A percentile compares a stretch with the other conserved stretches of the same genome.
Evolutionary conservation across 2,888 invertebrate species (phyloP).

Genomic region (Rhagonycha lutea): DNA sequence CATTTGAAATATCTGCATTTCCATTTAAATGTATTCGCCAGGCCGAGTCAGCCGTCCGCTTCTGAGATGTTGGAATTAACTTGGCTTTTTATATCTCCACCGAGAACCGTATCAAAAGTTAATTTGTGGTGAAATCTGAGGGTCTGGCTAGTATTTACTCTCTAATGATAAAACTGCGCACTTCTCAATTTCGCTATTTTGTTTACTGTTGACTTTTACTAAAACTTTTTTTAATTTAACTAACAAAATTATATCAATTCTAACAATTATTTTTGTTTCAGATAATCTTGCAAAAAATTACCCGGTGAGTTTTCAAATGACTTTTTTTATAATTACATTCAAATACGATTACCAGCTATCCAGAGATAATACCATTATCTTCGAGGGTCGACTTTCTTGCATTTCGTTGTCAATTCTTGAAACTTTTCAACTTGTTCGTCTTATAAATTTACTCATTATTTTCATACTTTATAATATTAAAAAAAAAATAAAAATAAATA

Average conservation of each 20-base stretch:
- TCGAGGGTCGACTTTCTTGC: not conserved
- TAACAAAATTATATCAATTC: not conserved
- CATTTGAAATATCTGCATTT: conserved; percentile 54
- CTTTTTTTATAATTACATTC: not conserved
- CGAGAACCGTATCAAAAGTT: conserved; percentile 57
- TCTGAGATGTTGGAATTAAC: conserved; percentile 50
- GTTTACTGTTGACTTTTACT: conserved; percentile 46
- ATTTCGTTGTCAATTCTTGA: not conserved
- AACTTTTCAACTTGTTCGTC: not conserved
- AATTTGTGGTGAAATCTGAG: conserved; percentile 57
- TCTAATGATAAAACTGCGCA: conserved; percentile 52
- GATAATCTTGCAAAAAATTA: conserved; percentile 21
- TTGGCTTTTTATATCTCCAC: conserved; percentile 55
- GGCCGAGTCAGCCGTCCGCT: conserved; percentile 37
- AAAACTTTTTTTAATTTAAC: conserved; percentile 42
- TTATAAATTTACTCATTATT: not conserved
- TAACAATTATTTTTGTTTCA: not conserved
- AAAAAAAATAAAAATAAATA: no score
- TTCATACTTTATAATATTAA: not conserved
- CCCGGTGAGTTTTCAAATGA: not conserved
- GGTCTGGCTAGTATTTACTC: conserved; percentile 49
- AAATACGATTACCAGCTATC: not conserved
- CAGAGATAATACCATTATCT: not conserved
- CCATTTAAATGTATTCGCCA: conserved; percentile 55
- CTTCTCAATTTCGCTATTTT: conserved; percentile 42